Conservation (phyloP, 1,140 invertebrate species). For the Bradysia coprophila region DNA sequence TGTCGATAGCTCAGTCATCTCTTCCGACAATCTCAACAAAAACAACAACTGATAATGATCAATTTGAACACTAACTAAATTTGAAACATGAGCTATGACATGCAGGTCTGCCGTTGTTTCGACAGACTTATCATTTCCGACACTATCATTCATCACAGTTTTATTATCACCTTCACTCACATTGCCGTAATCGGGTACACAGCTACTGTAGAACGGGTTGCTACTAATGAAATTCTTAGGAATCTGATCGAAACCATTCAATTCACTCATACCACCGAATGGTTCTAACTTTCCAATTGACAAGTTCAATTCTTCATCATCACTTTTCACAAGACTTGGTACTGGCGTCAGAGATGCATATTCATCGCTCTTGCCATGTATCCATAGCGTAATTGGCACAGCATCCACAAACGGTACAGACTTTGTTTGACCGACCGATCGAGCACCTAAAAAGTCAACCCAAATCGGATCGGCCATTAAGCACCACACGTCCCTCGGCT, state of each 20-base stretch:
- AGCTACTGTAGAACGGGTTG: no score
- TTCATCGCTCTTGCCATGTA: slow-evolving; percentile 20
- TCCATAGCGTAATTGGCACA: slow-evolving; percentile 72
- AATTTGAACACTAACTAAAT: slow-evolving; percentile 64
- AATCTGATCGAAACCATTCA: no score
- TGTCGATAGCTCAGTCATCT: slow-evolving; percentile 57
- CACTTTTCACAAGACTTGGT: no score
- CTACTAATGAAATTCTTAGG: no score
- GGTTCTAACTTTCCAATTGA: no score
- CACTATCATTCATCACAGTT: not conserved
- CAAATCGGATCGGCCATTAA: slow-evolving; percentile 75
- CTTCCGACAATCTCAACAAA: slow-evolving; percentile 63
- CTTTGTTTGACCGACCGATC: slow-evolving; percentile 46
- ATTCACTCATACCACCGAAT: no score
- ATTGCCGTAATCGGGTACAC: no score
- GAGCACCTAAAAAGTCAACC: slow-evolving; percentile 75
- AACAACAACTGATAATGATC: slow-evolving; percentile 91
- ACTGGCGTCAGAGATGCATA: no score
- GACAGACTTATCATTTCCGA: slow-evolving; percentile 2
- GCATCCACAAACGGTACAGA: slow-evolving; percentile 79
- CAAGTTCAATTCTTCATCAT: no score
- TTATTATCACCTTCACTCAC: not conserved
- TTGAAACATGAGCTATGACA: slow-evolving; percentile 51
- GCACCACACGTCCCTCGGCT: slow-evolving; percentile 74
- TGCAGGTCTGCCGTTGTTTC: slow-evolving; percentile 36